Base-by-base conservation (phyloP, 2,888 invertebrate genomes). In the Melanotus villosus region DNA sequence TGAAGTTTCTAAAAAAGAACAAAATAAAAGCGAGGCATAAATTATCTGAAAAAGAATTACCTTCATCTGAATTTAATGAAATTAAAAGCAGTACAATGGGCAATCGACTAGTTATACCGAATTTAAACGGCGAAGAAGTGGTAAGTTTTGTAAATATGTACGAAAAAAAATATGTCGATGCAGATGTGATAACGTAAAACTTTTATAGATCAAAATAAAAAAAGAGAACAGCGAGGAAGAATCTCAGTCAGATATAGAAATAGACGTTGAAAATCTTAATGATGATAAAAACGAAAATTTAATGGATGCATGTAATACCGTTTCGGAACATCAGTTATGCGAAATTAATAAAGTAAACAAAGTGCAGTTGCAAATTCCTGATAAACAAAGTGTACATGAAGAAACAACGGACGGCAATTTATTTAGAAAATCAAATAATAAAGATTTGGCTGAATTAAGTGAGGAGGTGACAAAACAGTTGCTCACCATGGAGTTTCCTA, bases 51-150 rank as follows among this genome's bases (percentile, higher is more conserved):
- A 34, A 32, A 18, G 38, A 26, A 59, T 38, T 19, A 63, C 5
- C 30, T 1, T 12, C 19, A 1, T 1, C 19, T 21, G 7, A 26
- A n/a, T 14, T 19, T 7, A 36, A 47, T 14, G 19, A 12, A 21
- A 5, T 32, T 19, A 71, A 76, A n/a, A 78, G 79, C 68, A 80
- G 81, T 66, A 85, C 88, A 1, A 85, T 88, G 14, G 87, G 88
- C 0, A 87, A 87, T 12, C 88, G 88, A 18, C 84, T 86, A 64
- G 85, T 87, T n/a, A 83, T 89, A 54, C 87, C 88, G 1, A 82
- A 89, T 10, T 88, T 88, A 60, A 87, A 88, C 79, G 89, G 89
- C 5, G 90, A 90, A 80, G 86, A 89, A 87, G 87, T 89, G 77
- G 89, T 89, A 79, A 18, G 36, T 63, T 57, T 43, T 68, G 56